Evolutionary conservation across 2,113 vertebrate genomes (phyloP).

Genomic region (Ivindomyrus marchei): DNA sequence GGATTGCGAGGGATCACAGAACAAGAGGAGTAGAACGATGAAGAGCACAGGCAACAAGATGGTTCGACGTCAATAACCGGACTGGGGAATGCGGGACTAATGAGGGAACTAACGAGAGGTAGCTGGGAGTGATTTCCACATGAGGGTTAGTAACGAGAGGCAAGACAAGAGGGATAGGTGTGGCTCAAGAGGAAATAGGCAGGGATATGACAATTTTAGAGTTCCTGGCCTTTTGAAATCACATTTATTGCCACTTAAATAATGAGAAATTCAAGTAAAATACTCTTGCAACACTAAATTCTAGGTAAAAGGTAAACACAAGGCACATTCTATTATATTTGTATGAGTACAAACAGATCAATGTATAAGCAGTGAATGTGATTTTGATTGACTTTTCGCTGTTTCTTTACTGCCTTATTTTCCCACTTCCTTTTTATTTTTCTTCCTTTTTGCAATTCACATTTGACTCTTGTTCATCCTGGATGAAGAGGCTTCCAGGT

Average conservation of each 20-base stretch:
- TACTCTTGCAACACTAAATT: background rate
- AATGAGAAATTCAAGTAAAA: slow-evolving; percentile 22
- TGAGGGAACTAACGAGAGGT: too few relatives aligned
- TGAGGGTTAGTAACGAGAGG: too few relatives aligned
- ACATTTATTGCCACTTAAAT: slow-evolving; percentile 25
- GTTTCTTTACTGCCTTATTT: background rate
- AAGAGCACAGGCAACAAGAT: too few relatives aligned
- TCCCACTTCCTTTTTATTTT: background rate
- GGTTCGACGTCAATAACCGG: too few relatives aligned
- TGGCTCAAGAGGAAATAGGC: too few relatives aligned
- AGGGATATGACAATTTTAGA: background rate
- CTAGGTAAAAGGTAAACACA: background rate
- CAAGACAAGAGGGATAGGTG: too few relatives aligned
- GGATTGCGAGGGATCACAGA: too few relatives aligned
- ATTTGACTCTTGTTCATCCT: background rate
- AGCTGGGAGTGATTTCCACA: too few relatives aligned
- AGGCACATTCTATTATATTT: background rate
- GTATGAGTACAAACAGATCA: background rate
- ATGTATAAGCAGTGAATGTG: background rate
- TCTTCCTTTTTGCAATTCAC: background rate
- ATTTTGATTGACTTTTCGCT: background rate
- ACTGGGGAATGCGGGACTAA: too few relatives aligned
- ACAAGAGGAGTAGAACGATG: too few relatives aligned
- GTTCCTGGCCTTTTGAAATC: slow-evolving; percentile 24
- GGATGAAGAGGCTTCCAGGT: background rate